Conservation (phyloP, 2,888 invertebrate species). For the Ditula angustiorana region DNA sequence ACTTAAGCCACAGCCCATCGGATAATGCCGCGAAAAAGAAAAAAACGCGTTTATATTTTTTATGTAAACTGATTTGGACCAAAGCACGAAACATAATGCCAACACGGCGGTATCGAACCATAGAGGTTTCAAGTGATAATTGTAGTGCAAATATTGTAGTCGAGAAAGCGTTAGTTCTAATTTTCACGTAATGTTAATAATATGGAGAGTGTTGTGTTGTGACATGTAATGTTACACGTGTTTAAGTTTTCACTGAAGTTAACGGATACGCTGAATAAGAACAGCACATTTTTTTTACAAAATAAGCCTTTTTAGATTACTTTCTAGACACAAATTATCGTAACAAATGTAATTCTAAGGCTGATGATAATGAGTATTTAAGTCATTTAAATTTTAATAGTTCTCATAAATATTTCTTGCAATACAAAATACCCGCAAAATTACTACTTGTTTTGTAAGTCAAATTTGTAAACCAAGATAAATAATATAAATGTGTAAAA, state of each 20-base stretch:
- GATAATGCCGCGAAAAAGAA: conserved; percentile 14
- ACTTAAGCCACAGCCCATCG: neutral
- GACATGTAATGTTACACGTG: conserved; percentile 48
- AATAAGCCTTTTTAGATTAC: too few species aligned
- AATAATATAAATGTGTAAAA: too few species aligned
- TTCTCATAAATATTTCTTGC: too few species aligned
- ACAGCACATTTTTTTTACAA: neutral
- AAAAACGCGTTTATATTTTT: neutral
- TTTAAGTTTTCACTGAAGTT: conserved; percentile 27
- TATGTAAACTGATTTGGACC: conserved; percentile 23
- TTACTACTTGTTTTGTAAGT: too few species aligned
- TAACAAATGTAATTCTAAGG: too few species aligned
- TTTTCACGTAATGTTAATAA: conserved; percentile 48
- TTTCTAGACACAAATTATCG: too few species aligned
- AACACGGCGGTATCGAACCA: neutral
- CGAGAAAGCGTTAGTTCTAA: conserved; percentile 50
- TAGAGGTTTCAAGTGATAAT: conserved; percentile 49
- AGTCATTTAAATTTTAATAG: too few species aligned
- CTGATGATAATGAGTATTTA: too few species aligned
- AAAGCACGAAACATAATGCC: conserved; percentile 24
- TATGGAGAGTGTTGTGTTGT: conserved; percentile 50
- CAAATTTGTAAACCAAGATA: too few species aligned
- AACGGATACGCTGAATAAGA: conserved; percentile 3
- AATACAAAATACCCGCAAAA: too few species aligned
- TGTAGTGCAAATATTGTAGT: conserved; percentile 45